Base-by-base conservation (phyloP, 1,140 invertebrate species). In the Teleogryllus occipitalis region DNA sequence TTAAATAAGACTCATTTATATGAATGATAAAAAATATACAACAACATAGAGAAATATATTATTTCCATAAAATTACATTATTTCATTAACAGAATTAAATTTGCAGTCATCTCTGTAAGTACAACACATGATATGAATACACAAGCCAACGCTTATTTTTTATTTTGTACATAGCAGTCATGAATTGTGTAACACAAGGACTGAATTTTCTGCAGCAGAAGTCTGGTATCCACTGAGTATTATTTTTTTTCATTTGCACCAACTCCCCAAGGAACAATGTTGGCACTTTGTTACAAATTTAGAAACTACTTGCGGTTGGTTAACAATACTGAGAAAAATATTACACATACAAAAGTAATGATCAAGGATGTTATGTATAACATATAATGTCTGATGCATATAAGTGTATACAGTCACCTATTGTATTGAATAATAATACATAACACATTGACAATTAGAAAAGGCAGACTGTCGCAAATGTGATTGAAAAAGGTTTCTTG, bases 41-140 rank as follows among this genome's bases (percentile, higher is more conserved):
- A 65, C 54, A 65, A 65, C 54, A 65, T 65, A 65, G 54, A 65
- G 54, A 65, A 65, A 65, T 65, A 65, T 65, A 65, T 65, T 65
- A 65, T 65, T 65, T 65, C 54, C 54, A 65, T 65, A 65, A 65
- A 65, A 65, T 65, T 65, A 65, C 54, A 65, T 65, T 18, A 65
- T 65, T 14, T 18, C 10, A 65, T 3, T 65, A 65, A 65, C 54
- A 65, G 54, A 65, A 65, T 65, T 65, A 65, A 65, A 65, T 65
- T 65, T 65, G 18, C 54, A 65, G 54, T 65, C 54, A 65, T 65
- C 54, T 14, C 18, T 65, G 18, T 65, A 65, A 65, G 54, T 65
- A 65, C 1, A 65, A 18, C 27, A 39, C 27, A 39, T 39, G 18
- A 65, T 65, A 65, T 65, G 54, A 65, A 14, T 65, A 65, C 54